Base-by-base conservation (phyloP, 1,140 invertebrate species). In the silkworm (Bombyx mori) region DNA sequence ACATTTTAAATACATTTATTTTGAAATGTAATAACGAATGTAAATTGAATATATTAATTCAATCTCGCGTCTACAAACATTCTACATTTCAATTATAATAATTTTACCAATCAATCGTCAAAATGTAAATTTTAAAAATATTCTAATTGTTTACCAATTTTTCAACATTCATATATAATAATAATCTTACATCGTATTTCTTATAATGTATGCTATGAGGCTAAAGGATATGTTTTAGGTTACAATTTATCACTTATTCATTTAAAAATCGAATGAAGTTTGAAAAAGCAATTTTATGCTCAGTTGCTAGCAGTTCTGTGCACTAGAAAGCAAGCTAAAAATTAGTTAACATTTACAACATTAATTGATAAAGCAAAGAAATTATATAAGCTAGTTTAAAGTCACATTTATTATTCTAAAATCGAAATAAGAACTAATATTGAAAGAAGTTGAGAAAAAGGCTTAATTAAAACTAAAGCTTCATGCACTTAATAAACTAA, bases 201-300 rank as follows among this genome's bases (percentile, higher is more conserved):
- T 35, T 35, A 35, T 35, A 35, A 35, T 35, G 26, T 35, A 35
- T 5, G 26, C 4, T 35, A 35, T 35, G 26, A 86, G 82, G 79
- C 82, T 86, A 86, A 61, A 71, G 78, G 82, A 86, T 86, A 86
- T 86, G 81, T 86, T 82, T 83, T 74, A 66, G 74, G 83, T 83
- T 75, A 75, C 71, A 63, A 75, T 66, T 69, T 85, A 82, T 82
- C 80, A 82, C 79, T 75, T 70, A 68, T 51, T 35, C 5, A 50
- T 8, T n/a, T 18, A 8, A 50, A 35, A 51, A 51, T 35, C 26
- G 26, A 35, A 3, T 50, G 18, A 22, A 50, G 12, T 50, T 26
- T 8, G 49, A 22, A 22, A 35, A 35, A 51, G 50, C 18, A 51
- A 9, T 9, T 44, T 47, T 42, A 48, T 12, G 42, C 10, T 44